Evolutionary conservation across 2,888 invertebrate species (phyloP), one percentile per base, ranked within the genome.

Genomic region (Andrena flavipes): DNA sequence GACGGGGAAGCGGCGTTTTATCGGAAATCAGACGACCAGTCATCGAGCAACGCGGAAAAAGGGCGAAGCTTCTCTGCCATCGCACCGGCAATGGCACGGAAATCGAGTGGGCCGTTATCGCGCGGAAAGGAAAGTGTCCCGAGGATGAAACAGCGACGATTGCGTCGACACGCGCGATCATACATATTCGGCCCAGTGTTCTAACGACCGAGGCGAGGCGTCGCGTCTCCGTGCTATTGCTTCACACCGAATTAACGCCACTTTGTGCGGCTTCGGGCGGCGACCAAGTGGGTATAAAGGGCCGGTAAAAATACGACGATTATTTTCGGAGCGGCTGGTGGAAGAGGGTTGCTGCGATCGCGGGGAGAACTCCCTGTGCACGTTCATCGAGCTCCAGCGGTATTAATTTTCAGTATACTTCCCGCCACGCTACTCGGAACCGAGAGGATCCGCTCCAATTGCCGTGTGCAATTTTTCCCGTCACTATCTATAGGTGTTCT

Each of bases 271-370:
- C 64, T 62, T 64, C 69, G 62, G 82, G 76, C 85, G 84, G 77
- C 74, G 64, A 72, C 83, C 42, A 87, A 88, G 86, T 83, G 85
- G 85, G 86, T 87, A 84, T 88, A 87, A 90, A 88, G 90, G 82
- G 84, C 88, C 83, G 91, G 88, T 93, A 93, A 93, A 93, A 93
- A 93, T 93, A 93, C 90, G 85, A 86, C 49, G 85, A 86, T 90
- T 93, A 93, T 92, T 93, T 93, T 92, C 80, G 92, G 93, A 91
- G 76, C 76, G 64, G 75, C 77, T 74, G 69, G 51, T 77, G 67
- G 69, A 80, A 77, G 72, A 65, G 68, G 69, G 75, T 69, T 82
- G 76, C 79, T 78, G 71, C 79, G 56, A 80, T 81, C 80, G 51
- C 64, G 63, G 65, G 29, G 26, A 13, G 26, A 29, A 20, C 33